Percentiles rank a stretch among this genome's conserved stretches.
phyloP scores from a whole-genome alignment of 2,888 invertebrate genomes.

The Amorpha juglandis region DNA sequence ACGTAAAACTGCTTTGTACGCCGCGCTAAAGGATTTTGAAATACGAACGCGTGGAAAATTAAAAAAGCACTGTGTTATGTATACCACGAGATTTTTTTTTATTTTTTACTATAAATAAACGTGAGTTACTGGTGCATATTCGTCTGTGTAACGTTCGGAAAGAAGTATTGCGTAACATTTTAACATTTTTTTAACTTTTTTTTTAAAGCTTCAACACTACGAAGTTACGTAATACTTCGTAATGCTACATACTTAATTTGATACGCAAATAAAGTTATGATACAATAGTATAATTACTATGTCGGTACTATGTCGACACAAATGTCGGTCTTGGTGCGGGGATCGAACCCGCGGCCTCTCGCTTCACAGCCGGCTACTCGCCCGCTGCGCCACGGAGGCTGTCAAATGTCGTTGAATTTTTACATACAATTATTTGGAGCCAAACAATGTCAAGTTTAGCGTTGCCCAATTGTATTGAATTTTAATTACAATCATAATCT shows the following conservation, averaged over 20 bases:
- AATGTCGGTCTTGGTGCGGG: no score
- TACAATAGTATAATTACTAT: no score
- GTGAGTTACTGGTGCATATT: neutral
- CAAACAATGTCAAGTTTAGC: conserved; percentile 43
- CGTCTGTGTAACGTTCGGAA: neutral
- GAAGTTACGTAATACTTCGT: no score
- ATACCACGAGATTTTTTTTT: neutral
- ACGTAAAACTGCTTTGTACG: conserved; percentile 8
- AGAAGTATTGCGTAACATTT: neutral
- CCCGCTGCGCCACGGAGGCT: no score
- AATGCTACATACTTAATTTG: no score
- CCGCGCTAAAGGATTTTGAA: neutral
- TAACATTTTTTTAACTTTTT: no score
- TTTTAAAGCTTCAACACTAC: no score
- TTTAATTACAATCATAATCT: conserved; percentile 31
- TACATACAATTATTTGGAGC: conserved; percentile 18
- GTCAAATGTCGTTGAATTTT: conserved; percentile 2
- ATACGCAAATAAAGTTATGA: no score
- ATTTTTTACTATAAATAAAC: neutral
- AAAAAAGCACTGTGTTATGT: conserved; percentile 4
- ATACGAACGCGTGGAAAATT: neutral
- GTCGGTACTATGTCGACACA: no score
- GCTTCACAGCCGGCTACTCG: no score
- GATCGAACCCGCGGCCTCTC: no score
- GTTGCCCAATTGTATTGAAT: conserved; percentile 36